Evolutionary conservation across 2,113 vertebrate genomes (phyloP), one percentile per base, ranked within the genome.

Genomic region (Hydrolagus affinis): DNA sequence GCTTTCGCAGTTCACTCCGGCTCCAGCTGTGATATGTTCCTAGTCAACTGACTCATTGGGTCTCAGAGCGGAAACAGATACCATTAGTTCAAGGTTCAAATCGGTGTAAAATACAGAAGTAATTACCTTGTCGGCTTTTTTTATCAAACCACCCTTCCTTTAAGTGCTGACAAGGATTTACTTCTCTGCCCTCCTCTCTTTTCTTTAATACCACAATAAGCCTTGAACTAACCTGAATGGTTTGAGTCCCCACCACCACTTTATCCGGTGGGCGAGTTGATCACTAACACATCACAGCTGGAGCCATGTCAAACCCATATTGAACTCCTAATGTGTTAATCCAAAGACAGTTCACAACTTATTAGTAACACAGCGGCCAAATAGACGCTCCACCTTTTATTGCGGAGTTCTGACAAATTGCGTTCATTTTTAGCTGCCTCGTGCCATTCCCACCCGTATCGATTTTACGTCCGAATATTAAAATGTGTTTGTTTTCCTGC

Each of bases 341-440:
- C 78, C 78, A 83, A 83, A 32, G 78, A 83, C 28, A 30, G 78
- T 83, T 68, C 17, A 10, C 62, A 32, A 83, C 62, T 68, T 66
- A 83, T 83, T 68, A 83, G 62, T 83, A 28, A 59, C 78, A 68
- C 78, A 83, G 60, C 62, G 66, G 78, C 62, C 28, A 83, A 10
- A 66, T 9, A 32, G 62, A 14, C 6, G 15, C 7, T 9, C 56
- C 23, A 62, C 59, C 8, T 17, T 64, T 62, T 80, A 80, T 80
- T 80, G 76, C 62, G 59, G 76, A n/a, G 59, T 62, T 76, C 62
- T 83, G 78, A 83, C 78, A 83, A 83, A 83, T 83, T 83, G 28
- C 62, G 32, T 78, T 78, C 76, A 78, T 32, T 83, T 66, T 83
- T 83, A 28, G 1, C 32, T 83, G 21, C 32, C 78, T 83, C 66